phyloP scores from a whole-genome alignment of 2,113 vertebrate species.

The Corydoras maculifer region DNA sequence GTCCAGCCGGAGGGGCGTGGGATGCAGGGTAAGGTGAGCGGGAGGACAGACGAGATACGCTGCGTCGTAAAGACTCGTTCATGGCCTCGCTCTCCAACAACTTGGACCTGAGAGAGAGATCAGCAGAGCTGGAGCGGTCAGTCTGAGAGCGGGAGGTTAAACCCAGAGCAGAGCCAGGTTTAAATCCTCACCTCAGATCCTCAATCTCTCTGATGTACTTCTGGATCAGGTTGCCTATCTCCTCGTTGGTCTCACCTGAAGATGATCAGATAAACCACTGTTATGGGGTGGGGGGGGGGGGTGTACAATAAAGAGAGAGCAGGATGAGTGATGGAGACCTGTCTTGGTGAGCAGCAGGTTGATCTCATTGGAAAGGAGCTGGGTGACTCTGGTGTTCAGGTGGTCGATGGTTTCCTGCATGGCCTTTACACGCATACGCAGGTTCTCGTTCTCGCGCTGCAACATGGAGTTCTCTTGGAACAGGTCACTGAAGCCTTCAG shows the following conservation, averaged over 20 bases:
- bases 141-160: too few relatives aligned
- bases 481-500: constrained; percentile 84
- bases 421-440: constrained; percentile 89
- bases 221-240: constrained; percentile 86
- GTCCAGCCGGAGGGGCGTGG: constrained; percentile 45
- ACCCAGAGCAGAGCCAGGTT: too few relatives aligned
- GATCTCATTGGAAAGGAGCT: constrained; percentile 88
- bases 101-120: constrained; percentile 69
- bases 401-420: constrained; percentile 97
- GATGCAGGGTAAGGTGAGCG: constrained; percentile 62
- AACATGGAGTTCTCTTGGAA: constrained; percentile 88
- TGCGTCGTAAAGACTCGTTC: constrained; percentile 88
- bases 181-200: constrained; percentile 74
- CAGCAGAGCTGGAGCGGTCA: neutral
- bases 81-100: constrained; percentile 92
- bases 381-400: constrained; percentile 85
- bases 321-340: constrained; percentile 54
- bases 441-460: constrained; percentile 79
- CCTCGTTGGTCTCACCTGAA: constrained; percentile 82
- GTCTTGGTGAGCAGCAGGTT: constrained; percentile 83
- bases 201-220: constrained; percentile 95
- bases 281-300: too few relatives aligned
- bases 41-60: constrained; percentile 68
- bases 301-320: neutral
- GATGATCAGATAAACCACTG: neutral